A percentile compares a stretch with the other conserved stretches of the same genome.
These are phyloP conservation scores for Dascillus cervinus DNA, from an alignment of 2,888 invertebrate species.

Conservation along the genomic window DNA sequence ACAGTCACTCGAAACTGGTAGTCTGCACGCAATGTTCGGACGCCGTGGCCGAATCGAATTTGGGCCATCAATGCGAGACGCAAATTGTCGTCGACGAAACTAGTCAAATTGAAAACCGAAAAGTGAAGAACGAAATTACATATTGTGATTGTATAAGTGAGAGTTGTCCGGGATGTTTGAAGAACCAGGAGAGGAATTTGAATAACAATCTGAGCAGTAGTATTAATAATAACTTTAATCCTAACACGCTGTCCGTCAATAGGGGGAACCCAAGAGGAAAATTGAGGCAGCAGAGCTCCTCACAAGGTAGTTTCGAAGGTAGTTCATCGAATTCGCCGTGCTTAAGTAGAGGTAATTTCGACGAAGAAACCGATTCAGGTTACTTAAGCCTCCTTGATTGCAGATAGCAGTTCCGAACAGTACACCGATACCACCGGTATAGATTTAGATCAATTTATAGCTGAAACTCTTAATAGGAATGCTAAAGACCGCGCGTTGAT, in stretches of 20 bases:
- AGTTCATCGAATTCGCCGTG: slow-evolving; percentile 48
- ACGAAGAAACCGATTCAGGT: too few relatives aligned
- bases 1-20: slow-evolving; percentile 7
- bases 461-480: slow-evolving; percentile 85
- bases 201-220: slow-evolving; percentile 33
- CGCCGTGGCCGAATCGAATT: slow-evolving; percentile 1
- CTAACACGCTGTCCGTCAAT: slow-evolving; percentile 31
- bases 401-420: slow-evolving; percentile 70
- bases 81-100: slow-evolving; percentile 24
- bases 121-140: slow-evolving; percentile 23
- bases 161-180: slow-evolving; percentile 33
- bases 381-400: too few relatives aligned
- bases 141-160: slow-evolving; percentile 19
- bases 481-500: slow-evolving; percentile 79
- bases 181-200: slow-evolving; percentile 29
- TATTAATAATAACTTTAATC: slow-evolving; percentile 25
- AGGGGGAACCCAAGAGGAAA: slow-evolving; percentile 32
- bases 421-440: slow-evolving; percentile 69
- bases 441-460: slow-evolving; percentile 81
- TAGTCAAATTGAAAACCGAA: slow-evolving; percentile 40
- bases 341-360: slow-evolving; percentile 47
- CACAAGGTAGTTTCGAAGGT: slow-evolving; percentile 44
- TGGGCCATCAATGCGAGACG: slow-evolving; percentile 8
- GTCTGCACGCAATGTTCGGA: slow-evolving; percentile 5
- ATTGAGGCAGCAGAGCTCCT: slow-evolving; percentile 39